phyloP scores from a whole-genome alignment of 2,888 invertebrate species.

The Congeria kusceri region DNA sequence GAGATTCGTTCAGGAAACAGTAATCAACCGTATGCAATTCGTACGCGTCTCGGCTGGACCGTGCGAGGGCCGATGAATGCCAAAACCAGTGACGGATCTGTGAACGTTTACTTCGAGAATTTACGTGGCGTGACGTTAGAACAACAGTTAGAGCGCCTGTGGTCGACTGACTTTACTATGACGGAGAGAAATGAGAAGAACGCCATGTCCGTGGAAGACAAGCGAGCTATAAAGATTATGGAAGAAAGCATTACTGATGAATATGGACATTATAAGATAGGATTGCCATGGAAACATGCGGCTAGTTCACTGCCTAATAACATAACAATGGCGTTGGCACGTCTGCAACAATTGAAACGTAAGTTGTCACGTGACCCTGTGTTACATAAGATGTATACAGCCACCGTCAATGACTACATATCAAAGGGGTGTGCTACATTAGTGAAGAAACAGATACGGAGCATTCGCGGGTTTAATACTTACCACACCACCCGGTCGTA shows the following conservation, averaged over 20 bases:
- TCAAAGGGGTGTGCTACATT: neutral
- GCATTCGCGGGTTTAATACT: neutral
- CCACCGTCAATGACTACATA: constrained; percentile 34
- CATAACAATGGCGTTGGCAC: constrained; percentile 19
- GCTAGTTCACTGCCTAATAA: constrained; percentile 36
- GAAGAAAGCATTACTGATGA: constrained; percentile 20
- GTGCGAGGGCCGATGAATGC: constrained; percentile 9
- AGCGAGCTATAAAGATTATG: constrained; percentile 14
- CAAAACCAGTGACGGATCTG: too few relatives aligned
- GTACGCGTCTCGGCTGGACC: constrained; percentile 37
- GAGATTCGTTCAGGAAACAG: neutral
- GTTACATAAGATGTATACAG: constrained; percentile 28
- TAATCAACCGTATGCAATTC: constrained; percentile 38
- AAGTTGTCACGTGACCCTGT: constrained; percentile 22
- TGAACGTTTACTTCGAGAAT: too few relatives aligned
- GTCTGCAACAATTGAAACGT: constrained; percentile 33
- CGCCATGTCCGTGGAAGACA: constrained; percentile 45
- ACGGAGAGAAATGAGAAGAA: constrained; percentile 2
- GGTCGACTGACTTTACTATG: constrained; percentile 34
- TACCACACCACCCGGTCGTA: neutral
- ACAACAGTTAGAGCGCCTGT: constrained; percentile 30
- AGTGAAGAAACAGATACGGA: neutral
- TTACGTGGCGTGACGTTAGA: neutral
- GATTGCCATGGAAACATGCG: constrained; percentile 42
- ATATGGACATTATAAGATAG: constrained; percentile 45